A percentile compares a stretch with the other conserved stretches of the same genome.
phyloP scores from a whole-genome alignment of 1,140 invertebrate species.

The Bombus difficillimus region DNA sequence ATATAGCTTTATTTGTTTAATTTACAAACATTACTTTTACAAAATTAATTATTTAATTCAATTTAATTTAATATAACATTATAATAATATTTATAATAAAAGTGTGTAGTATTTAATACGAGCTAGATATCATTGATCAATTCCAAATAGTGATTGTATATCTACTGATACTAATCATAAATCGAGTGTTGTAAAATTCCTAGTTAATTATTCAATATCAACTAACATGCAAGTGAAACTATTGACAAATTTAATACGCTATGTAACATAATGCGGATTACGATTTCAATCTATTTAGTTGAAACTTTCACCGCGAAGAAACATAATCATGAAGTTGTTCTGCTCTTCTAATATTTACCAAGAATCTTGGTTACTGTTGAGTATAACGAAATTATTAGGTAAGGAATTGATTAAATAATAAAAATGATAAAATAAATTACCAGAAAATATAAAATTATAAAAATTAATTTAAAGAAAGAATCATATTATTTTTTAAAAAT shows the following conservation, averaged over 20 bases:
- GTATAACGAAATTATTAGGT: slow-evolving; percentile 24
- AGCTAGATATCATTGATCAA: not conserved
- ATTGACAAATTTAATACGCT: slow-evolving; percentile 11
- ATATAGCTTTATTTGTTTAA: not conserved
- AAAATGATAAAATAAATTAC: not conserved
- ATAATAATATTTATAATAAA: not conserved
- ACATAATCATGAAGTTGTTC: not conserved
- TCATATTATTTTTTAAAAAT: not conserved
- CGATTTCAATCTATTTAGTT: slow-evolving; percentile 5
- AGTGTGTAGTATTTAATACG: not conserved
- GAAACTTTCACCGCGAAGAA: not conserved
- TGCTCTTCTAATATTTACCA: slow-evolving; percentile 31
- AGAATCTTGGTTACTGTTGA: slow-evolving; percentile 31
- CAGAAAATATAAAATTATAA: not conserved
- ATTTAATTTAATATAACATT: too few relatives aligned
- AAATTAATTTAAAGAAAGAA: not conserved
- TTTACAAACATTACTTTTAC: not conserved
- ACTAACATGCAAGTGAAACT: slow-evolving; percentile 6
- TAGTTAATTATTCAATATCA: slow-evolving; percentile 34
- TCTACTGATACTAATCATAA: not conserved
- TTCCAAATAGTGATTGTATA: not conserved
- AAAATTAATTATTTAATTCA: too few relatives aligned
- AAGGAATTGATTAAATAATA: not conserved
- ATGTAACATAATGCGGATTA: not conserved
- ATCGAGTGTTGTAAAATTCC: not conserved